Base-by-base conservation (phyloP, 2,797 vertebrate species). In the Chrosomus eos region DNA sequence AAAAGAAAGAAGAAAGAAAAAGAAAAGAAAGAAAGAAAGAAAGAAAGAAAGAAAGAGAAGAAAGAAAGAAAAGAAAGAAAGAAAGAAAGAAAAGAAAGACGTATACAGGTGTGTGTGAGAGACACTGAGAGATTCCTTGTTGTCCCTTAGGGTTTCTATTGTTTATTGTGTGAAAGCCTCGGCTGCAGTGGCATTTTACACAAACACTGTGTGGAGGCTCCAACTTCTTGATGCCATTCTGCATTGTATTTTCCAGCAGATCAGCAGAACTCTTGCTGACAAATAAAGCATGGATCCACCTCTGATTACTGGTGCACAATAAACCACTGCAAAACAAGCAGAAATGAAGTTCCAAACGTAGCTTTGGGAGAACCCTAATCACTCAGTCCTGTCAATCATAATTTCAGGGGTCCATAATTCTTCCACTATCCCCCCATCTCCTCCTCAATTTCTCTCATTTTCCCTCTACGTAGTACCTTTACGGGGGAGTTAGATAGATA, bases 161-260 rank as follows among this genome's bases (percentile, higher is more conserved):
- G 58, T 51, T 64, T 33, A 74, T 28, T 87, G 86, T 88, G 87
- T 88, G 80, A 82, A 74, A 82, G 64, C 79, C 78, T 82, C 80
- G 48, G 80, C 89, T 86, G 5, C n/a, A 45, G 74, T 87, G 67
- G 9, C 55, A 80, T 74, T 81, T 70, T 45, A 79, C 87, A 86
- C 85, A 87, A 72, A 90, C 23, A 85, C 80, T 87, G 14, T 70
- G 19, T 84, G 82, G 80, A 31, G 14, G 85, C 14, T 62, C 55
- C 62, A 83, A 76, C 88, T 74, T 58, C 83, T 76, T 58, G 48
- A 86, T 76, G 87, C 88, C 51, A 84, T 86, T 73, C 55, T 86
- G 80, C 85, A 88, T 92, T 72, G 70, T 2, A 90, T 82, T 92
- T 90, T 89, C 88, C 78, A 88, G 71, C 78, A 82, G 90, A 90